Evolutionary conservation across 2,797 vertebrate species (phyloP), one percentile per base, ranked within the genome.

Genomic region (Sibirionetta formosa): DNA sequence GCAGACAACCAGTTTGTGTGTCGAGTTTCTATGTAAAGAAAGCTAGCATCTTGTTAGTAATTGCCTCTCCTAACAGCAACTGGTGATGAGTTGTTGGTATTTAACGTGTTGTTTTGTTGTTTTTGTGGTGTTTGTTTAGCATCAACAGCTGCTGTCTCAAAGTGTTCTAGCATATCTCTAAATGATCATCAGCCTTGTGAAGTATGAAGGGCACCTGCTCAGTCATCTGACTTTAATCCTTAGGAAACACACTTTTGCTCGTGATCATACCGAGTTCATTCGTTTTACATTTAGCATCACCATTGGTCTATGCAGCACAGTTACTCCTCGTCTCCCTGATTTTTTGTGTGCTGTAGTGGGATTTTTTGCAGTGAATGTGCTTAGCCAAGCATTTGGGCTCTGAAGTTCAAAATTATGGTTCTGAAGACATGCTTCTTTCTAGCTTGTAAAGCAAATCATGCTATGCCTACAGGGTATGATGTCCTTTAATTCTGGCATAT

Each of bases 1-100:
- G 79, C 70, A 97, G 83, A 38, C 88, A 96, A 92, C 63, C 94
- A 93, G 36, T 69, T 88, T 94, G 77, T 42, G 54, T 57, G 33
- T 56, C 72, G 91, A 93, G 84, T 77, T 90, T 61, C 75, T 91
- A 36, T 40, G 19, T 82, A 80, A 94, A 76, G 61, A 48, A 93
- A 7, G 35, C 68, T 90, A 83, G 51, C 33, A 88, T 77, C 50
- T 97, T 82, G 75, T 82, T 70, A 54, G 44, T 51, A 63, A 85
- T 79, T 92, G 27, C 12, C 48, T 89, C n/a, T 84, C 18, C 78
- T 42, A 20, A 44, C 24, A 76, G 22, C 23, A 80, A 13, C 33
- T 73, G 44, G 44, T 24, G 51, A 73, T 86, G 58, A 69, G 4
- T 50, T 72, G 11, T 18, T 20, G 23, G 44, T 36, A 17, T 7